Percentiles rank a stretch among this genome's conserved stretches.
These are phyloP conservation scores for Lonchura striata DNA, from an alignment of 2,113 vertebrate genomes.

Conservation along the genomic window DNA sequence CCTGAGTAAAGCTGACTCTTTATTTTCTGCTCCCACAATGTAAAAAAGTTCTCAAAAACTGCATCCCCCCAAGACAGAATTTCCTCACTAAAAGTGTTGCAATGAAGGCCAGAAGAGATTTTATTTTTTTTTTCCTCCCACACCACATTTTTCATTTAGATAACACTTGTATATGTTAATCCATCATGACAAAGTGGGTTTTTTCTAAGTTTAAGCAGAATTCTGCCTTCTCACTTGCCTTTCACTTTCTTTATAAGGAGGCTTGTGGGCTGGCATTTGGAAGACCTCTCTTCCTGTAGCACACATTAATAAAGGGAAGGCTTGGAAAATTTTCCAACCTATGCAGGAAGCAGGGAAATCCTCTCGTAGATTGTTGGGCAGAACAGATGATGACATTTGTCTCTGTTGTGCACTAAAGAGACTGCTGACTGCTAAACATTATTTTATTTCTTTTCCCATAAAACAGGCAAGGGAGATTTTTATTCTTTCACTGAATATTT, in stretches of 20 bases:
- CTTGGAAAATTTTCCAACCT: background rate
- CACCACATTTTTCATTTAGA: background rate
- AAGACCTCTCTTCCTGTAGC: background rate
- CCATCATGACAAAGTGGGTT: background rate
- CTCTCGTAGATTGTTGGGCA: background rate
- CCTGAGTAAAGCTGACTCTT: background rate
- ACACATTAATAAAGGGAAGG: background rate
- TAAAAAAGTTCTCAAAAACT: background rate
- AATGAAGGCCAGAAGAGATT: background rate
- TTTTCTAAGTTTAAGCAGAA: background rate
- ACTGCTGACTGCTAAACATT: background rate
- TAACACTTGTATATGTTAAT: background rate
- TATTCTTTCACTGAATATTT: background rate
- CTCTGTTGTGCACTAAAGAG: background rate
- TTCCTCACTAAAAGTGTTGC: background rate
- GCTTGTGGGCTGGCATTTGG: background rate
- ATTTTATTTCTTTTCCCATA: background rate
- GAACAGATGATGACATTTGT: background rate
- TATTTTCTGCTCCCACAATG: background rate
- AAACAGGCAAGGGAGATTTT: background rate
- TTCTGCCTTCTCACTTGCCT: background rate
- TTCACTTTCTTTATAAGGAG: background rate
- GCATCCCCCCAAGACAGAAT: accelerated
- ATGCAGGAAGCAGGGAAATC: background rate
- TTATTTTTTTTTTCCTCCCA: background rate